Evolutionary conservation across 2,113 vertebrate species (phyloP).

Genomic region (Tonatia bakeri): DNA sequence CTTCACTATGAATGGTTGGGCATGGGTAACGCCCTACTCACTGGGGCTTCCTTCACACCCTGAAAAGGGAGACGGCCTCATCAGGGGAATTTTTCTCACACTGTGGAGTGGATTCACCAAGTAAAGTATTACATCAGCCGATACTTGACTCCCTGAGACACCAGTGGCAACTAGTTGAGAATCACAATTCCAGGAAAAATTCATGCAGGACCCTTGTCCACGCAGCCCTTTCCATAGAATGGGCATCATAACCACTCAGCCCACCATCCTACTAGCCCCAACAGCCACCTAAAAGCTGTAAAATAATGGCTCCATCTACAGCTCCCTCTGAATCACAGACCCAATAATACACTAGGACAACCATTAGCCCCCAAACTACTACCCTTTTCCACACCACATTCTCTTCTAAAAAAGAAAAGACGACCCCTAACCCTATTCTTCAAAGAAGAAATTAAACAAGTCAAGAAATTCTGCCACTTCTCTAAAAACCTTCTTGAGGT

Average conservation of each 20-base stretch:
- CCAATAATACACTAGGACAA: neutral
- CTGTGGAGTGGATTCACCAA: neutral
- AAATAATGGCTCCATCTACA: conserved; percentile 62
- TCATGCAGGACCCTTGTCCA: neutral
- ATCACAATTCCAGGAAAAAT: neutral
- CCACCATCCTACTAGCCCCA: conserved; percentile 46
- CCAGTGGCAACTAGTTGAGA: neutral
- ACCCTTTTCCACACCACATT: neutral
- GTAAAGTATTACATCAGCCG: neutral
- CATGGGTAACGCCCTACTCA: rapidly evolving
- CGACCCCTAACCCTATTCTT: neutral
- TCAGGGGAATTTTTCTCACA: neutral
- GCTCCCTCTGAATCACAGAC: conserved; percentile 37
- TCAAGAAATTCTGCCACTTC: neutral
- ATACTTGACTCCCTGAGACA: neutral
- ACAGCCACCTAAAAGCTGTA: conserved; percentile 55
- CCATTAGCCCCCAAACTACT: neutral
- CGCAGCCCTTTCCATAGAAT: neutral
- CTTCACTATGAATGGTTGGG: neutral
- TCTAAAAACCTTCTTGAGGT: neutral
- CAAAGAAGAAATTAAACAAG: neutral
- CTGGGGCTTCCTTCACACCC: neutral
- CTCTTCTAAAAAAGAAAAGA: neutral
- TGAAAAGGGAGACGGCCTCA: neutral
- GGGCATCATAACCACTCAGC: conserved; percentile 46